Evolutionary conservation across 2,797 vertebrate species (phyloP).

Genomic region (Ficedula albicollis): DNA sequence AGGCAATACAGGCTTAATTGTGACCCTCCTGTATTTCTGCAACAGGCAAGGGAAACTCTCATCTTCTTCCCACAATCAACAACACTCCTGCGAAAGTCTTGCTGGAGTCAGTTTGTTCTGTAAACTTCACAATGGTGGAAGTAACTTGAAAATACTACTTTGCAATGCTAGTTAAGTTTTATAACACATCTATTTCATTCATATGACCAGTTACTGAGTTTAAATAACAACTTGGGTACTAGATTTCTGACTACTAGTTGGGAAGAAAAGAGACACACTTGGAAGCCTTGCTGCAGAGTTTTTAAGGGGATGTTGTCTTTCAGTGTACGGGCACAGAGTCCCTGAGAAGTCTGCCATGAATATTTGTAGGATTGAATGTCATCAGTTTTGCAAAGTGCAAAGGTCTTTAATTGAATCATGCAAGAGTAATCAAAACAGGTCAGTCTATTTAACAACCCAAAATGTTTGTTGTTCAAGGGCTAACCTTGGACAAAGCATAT

Average conservation of each 20-base stretch:
- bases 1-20: neutral
- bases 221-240: neutral
- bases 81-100: neutral
- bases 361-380: neutral
- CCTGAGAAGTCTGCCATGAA: neutral
- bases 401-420: neutral
- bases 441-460: neutral
- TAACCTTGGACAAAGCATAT: neutral
- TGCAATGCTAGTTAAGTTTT: neutral
- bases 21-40: neutral
- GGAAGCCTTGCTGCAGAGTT: neutral
- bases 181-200: neutral
- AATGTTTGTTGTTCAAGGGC: neutral
- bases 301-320: neutral
- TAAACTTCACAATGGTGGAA: neutral
- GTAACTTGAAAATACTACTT: neutral
- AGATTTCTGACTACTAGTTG: neutral
- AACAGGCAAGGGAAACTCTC: neutral
- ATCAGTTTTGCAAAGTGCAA: neutral
- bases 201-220: neutral
- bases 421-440: neutral
- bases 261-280: neutral
- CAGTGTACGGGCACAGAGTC: neutral
- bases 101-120: neutral
- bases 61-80: neutral